These are phyloP conservation scores for Odontocerum albicorne DNA, from an alignment of 2,888 invertebrate genomes.

Conservation along the genomic window DNA sequence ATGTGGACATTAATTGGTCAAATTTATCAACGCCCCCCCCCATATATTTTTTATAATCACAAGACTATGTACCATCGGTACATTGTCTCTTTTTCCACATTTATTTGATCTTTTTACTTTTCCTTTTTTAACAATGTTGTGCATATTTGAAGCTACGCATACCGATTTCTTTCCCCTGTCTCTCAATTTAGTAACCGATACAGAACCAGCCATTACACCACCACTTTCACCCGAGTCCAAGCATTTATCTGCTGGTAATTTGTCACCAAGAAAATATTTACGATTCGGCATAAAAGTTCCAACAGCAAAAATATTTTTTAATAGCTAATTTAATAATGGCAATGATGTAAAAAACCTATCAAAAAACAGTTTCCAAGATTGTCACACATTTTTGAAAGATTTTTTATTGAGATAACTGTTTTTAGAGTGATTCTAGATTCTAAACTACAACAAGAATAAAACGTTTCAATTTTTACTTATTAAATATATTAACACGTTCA, in stretches of 20 bases:
- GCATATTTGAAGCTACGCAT: background rate
- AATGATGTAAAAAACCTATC: too few relatives aligned
- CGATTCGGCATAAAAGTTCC: background rate
- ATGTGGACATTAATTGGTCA: too few relatives aligned
- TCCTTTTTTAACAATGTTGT: background rate
- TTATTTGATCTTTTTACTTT: background rate
- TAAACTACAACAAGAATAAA: too few relatives aligned
- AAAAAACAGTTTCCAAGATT: background rate
- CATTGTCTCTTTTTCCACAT: too few relatives aligned
- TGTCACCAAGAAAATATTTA: background rate
- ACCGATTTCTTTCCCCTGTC: background rate
- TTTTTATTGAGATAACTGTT: too few relatives aligned
- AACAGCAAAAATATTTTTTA: conserved; percentile 2
- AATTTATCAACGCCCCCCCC: too few relatives aligned
- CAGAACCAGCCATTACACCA: background rate
- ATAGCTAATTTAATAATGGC: too few relatives aligned
- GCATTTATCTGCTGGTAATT: background rate
- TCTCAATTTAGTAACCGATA: background rate
- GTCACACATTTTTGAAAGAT: conserved; percentile 1
- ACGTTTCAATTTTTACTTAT: too few relatives aligned
- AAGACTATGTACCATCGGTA: too few relatives aligned
- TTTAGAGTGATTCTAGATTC: too few relatives aligned
- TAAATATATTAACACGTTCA: too few relatives aligned
- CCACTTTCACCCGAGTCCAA: background rate
- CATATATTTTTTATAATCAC: too few relatives aligned